Evolutionary conservation across 2,113 vertebrate genomes (phyloP), one percentile per base, ranked within the genome.

Genomic region (Narcine bancroftii): DNA sequence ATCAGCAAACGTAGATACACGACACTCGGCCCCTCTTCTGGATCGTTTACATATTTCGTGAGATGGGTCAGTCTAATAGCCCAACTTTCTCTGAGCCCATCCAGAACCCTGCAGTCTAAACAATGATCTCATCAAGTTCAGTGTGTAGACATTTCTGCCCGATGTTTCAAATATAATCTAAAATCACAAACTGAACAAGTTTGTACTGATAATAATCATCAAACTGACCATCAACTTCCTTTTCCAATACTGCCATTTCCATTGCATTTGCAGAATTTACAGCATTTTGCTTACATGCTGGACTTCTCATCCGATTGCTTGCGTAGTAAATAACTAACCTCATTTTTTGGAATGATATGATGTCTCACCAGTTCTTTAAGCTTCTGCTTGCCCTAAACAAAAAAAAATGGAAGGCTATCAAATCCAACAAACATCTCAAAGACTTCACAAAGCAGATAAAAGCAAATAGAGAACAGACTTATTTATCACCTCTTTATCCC

Each of bases 361-460:
- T 99, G 96, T 93, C 96, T 94, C 92, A 99, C 76, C 1, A 99
- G 95, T 93, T 98, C 98, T 93, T 97, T 93, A 93, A 98, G 95
- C 93, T 99, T 99, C 92, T 92, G 93, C 66, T 94, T 96, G 65
- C 98, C 98, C 98, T 99, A 93, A 9, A 93, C 63, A 94, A 92
- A 53, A 93, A 94, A 92, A 53, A 93, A 93, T 71, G 81, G 10
- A 50, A 75, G 47, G 33, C 26, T 39, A 60, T 92, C 33, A 92
- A 39, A 76, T 10, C 29, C 24, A 29, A 69, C 7, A 71, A 91
- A 91, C 19, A 21, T 36, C 6, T 24, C 60, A 33, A 33, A 60
- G 33, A 53, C 21, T 13, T 21, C 6, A 13, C 60, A 91, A 17
- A 21, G 89, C 36, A 75, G 45, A 53, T 39, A 65, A 5, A 73